Conservation (phyloP, 2,888 invertebrate genomes). For the Dynastes grantii region DNA sequence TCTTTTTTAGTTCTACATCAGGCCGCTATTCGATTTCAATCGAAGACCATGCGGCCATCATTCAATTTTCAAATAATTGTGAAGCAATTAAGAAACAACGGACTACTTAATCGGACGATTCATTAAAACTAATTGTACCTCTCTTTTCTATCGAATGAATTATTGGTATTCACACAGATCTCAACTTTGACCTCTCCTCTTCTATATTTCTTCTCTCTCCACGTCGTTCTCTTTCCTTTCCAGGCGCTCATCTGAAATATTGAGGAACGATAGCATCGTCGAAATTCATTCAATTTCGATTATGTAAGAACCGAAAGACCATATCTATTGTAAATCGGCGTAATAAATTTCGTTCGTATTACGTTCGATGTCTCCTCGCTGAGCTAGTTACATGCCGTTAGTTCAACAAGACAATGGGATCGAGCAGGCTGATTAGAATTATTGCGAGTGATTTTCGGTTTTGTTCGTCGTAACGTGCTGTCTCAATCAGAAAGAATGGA, state of each 20-base stretch:
- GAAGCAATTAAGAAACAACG: slow-evolving; percentile 39
- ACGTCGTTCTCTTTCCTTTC: not conserved
- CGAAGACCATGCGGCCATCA: slow-evolving; percentile 4
- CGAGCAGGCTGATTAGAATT: slow-evolving; percentile 6
- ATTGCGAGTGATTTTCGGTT: slow-evolving; percentile 22
- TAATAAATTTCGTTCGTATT: slow-evolving; percentile 29
- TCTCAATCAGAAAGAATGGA: not conserved
- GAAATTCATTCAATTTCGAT: slow-evolving; percentile 34
- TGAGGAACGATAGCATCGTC: slow-evolving; percentile 19
- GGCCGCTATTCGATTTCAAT: not conserved
- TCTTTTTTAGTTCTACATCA: not conserved
- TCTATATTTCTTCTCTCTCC: not conserved
- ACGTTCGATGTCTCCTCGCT: not conserved
- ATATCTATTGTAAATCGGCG: slow-evolving; percentile 19
- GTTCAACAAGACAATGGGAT: slow-evolving; percentile 22
- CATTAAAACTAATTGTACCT: slow-evolving; percentile 41
- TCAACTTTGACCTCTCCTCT: slow-evolving; percentile 34
- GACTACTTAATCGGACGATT: slow-evolving; percentile 39
- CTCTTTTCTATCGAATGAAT: slow-evolving; percentile 25
- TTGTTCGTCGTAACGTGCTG: not conserved
- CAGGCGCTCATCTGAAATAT: slow-evolving; percentile 18
- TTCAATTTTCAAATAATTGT: slow-evolving; percentile 43
- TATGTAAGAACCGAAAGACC: slow-evolving; percentile 20
- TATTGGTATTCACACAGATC: slow-evolving; percentile 27
- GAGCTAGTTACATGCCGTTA: slow-evolving; percentile 21